Evolutionary conservation across 1,140 invertebrate species (phyloP), one percentile per base, ranked within the genome.

Genomic region (Tetramorium parvispinum): DNA sequence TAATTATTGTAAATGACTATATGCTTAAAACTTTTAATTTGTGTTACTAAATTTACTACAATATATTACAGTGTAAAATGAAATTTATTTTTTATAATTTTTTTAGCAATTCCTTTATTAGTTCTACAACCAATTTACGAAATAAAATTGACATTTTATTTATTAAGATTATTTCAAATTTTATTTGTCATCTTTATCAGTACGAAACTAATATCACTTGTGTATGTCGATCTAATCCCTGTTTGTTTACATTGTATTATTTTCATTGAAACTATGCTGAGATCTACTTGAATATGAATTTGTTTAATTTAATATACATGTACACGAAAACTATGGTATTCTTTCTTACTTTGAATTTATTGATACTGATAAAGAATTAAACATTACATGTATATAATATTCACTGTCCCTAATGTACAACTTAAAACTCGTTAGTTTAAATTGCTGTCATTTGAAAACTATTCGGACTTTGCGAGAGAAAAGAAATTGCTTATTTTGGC

Each of bases 191-290:
- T 46, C 43, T 27, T n/a, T 51, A 4, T 0, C 3, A n/a, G n/a
- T 27, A 24, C 2, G 16, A 51, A 51, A 71, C 3, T 51, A 66
- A 49, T 27, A 70, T 21, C 4, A 32, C 32, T 32, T 68, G n/a
- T 51, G 16, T 63, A 63, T 7, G n/a, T 63, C n/a, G 8, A 27
- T 24, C 5, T 53, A n/a, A 55, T 53, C 3, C n/a, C 37, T 61
- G 37, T 43, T 75, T 76, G 8, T 75, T 75, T 40, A 55, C 32
- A 57, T 77, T 10, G 21, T 43, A 77, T 61, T 46, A 43, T 43
- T 77, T 43, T 77, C 4, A 61, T 77, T 61, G 2, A 37, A 73
- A 37, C 16, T 37, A 18, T 77, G 37, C 1, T 11, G 2, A 27
- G 21, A 77, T 2, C 18, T 59, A 16, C 24, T 11, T 37, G 0